Evolutionary conservation across 1,140 invertebrate species (phyloP).

Genomic region (Chlorops oryzae): DNA sequence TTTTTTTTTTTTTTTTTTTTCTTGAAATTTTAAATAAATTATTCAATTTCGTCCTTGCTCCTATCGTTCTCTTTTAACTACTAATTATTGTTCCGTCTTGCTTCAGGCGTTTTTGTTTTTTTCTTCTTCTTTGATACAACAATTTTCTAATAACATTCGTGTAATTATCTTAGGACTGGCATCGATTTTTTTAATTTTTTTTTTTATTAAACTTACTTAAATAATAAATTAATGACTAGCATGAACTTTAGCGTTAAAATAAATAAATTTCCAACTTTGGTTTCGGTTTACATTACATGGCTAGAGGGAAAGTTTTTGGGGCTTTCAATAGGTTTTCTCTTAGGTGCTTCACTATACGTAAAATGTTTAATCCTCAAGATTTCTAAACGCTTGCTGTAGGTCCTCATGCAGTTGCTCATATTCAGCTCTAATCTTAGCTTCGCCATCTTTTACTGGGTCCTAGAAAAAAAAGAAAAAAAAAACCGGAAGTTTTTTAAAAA

Average conservation of each 20-base stretch:
- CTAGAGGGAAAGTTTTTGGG: neutral
- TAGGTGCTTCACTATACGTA: neutral
- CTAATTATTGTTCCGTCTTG: constrained; percentile 43
- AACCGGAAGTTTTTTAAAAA: neutral
- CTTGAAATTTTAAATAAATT: no score
- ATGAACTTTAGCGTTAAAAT: neutral
- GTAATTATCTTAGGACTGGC: constrained; percentile 11
- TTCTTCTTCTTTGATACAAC: constrained; percentile 10
- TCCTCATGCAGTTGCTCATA: constrained; percentile 93
- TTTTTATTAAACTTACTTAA: neutral
- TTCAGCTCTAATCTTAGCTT: constrained; percentile 92
- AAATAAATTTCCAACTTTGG: neutral
- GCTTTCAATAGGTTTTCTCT: neutral
- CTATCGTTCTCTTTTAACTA: no score
- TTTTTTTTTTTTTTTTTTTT: no score
- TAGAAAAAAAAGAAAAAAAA: constrained; percentile 46
- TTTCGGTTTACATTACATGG: neutral
- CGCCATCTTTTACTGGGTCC: constrained; percentile 97
- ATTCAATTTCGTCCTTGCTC: no score
- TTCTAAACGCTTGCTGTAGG: constrained; percentile 94
- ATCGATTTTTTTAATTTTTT: neutral
- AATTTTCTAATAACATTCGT: constrained; percentile 6
- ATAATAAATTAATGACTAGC: constrained; percentile 14
- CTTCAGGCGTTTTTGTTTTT: constrained; percentile 4
- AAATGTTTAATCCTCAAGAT: constrained; percentile 87